A percentile compares a stretch with the other conserved stretches of the same genome.
Evolutionary conservation across 2,888 invertebrate species (phyloP).

Genomic region (Lasioglossum calceatum): DNA sequence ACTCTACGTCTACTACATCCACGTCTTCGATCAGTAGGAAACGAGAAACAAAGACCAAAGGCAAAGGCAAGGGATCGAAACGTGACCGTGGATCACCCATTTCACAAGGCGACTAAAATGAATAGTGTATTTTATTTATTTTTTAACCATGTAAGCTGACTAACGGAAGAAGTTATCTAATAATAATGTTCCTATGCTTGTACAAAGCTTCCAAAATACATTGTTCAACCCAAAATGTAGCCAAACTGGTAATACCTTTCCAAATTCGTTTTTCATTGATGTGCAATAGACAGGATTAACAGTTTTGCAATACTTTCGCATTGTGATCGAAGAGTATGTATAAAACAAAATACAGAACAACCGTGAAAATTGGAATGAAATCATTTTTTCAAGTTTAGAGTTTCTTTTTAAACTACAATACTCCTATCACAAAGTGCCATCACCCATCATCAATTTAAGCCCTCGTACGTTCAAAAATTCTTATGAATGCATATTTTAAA

Average conservation of each 20-base stretch:
- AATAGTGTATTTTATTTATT: conserved; percentile 52
- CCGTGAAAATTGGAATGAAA: not conserved
- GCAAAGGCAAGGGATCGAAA: conserved; percentile 81
- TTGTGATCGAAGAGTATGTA: not conserved
- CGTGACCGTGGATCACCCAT: conserved; percentile 82
- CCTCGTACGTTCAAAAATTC: not conserved
- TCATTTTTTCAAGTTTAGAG: not conserved
- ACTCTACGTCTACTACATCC: conserved; percentile 82
- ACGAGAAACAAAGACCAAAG: conserved; percentile 81
- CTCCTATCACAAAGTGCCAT: too few relatives aligned
- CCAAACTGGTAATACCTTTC: conserved; percentile 6
- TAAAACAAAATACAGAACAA: not conserved
- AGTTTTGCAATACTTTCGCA: conserved; percentile 2
- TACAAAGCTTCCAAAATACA: conserved; percentile 65
- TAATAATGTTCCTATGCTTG: conserved; percentile 74
- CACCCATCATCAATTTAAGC: too few relatives aligned
- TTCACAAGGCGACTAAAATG: conserved; percentile 80
- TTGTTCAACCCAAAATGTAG: conserved; percentile 20
- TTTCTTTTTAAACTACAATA: not conserved
- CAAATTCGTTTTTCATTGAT: conserved; percentile 6
- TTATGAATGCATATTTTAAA: not conserved
- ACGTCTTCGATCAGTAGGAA: conserved; percentile 82
- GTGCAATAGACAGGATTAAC: conserved; percentile 19
- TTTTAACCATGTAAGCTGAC: conserved; percentile 45
- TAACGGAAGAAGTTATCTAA: conserved; percentile 56